phyloP scores from a whole-genome alignment of 1,140 invertebrate genomes.

The Pemphigus obesinymphae region DNA sequence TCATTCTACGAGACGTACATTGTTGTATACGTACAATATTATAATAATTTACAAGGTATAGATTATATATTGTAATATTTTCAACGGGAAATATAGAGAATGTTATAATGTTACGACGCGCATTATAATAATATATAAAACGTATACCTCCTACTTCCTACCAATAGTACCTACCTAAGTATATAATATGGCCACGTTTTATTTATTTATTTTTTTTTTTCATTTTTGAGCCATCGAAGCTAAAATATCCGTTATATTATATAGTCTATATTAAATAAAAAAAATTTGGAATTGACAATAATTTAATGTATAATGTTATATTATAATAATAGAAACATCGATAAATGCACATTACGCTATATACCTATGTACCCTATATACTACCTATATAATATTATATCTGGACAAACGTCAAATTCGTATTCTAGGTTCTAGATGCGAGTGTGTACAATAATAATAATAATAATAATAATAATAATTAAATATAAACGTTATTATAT shows the following conservation, averaged over 20 bases:
- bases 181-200: neutral
- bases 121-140: neutral
- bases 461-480: neutral
- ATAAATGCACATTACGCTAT: neutral
- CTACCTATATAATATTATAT: neutral
- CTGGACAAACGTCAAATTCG: neutral
- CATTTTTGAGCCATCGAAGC: neutral
- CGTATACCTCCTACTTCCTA: neutral
- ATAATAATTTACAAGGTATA: too few relatives aligned
- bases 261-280: neutral
- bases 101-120: too few relatives aligned
- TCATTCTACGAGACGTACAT: too few relatives aligned
- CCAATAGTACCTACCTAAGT: neutral
- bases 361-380: neutral
- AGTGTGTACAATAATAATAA: neutral
- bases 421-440: conserved; percentile 2
- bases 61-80: too few relatives aligned
- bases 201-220: too few relatives aligned
- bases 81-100: too few relatives aligned
- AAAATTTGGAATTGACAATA: neutral
- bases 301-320: neutral
- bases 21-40: too few relatives aligned
- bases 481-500: neutral
- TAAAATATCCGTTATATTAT: neutral
- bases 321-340: neutral